phyloP scores from a whole-genome alignment of 1,140 invertebrate genomes.

The Oryzaephilus surinamensis region DNA sequence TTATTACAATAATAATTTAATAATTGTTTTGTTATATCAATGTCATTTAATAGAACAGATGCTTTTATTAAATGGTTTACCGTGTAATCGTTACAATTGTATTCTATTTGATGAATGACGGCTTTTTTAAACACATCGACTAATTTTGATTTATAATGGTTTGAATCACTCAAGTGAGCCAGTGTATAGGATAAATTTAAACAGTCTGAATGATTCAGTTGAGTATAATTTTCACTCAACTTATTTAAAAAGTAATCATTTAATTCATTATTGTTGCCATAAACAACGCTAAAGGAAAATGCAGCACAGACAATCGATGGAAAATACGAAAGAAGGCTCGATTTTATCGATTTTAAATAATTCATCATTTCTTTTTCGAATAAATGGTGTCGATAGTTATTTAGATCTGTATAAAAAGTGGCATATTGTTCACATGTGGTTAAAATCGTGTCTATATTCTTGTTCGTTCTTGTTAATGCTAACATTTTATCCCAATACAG shows the following conservation, averaged over 20 bases:
- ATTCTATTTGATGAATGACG: slow-evolving; percentile 3
- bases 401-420: slow-evolving; percentile 41
- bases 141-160: no score
- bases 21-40: slow-evolving; percentile 2
- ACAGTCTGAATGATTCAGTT: slow-evolving; percentile 34
- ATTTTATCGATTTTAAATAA: slow-evolving; percentile 34
- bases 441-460: slow-evolving; percentile 30
- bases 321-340: slow-evolving; percentile 27
- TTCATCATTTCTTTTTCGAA: slow-evolving; percentile 38
- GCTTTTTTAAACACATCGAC: slow-evolving; percentile 1
- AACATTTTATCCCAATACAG: slow-evolving; percentile 35
- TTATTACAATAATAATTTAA: slow-evolving; percentile 16
- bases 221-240: slow-evolving; percentile 27
- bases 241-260: slow-evolving; percentile 29
- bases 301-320: slow-evolving; percentile 35
- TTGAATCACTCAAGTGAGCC: no score
- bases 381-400: slow-evolving; percentile 36
- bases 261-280: no score
- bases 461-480: slow-evolving; percentile 21
- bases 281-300: slow-evolving; percentile 40
- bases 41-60: background rate
- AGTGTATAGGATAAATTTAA: slow-evolving; percentile 31
- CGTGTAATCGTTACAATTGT: background rate
- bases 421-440: slow-evolving; percentile 40
- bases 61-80: background rate